Conservation (phyloP, 2,113 vertebrate genomes). For the Nibea albiflora region DNA sequence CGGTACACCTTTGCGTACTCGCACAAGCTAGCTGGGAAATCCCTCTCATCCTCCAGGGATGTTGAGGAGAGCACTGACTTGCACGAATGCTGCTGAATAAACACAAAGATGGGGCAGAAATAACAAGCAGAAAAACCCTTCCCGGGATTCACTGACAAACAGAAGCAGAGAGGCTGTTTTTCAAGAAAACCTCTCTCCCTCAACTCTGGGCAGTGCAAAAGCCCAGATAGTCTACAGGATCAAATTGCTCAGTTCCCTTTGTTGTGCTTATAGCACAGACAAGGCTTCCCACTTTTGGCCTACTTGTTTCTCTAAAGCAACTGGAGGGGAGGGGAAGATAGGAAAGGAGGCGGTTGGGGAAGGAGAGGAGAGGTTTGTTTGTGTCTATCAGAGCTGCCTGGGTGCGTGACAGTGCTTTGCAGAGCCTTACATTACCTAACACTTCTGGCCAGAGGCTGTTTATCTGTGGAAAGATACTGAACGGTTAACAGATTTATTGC, state of each 20-base stretch:
- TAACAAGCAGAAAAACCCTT: slow-evolving; percentile 49
- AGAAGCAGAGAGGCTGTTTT: slow-evolving; percentile 51
- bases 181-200: slow-evolving; percentile 27
- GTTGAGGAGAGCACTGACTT: slow-evolving; percentile 35
- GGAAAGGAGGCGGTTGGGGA: slow-evolving; percentile 27
- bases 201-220: not conserved
- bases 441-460: slow-evolving; percentile 21
- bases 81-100: slow-evolving; percentile 56
- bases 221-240: slow-evolving; percentile 62
- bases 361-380: slow-evolving; percentile 54
- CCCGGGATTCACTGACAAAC: slow-evolving; percentile 60
- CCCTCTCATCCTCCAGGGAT: slow-evolving; percentile 59
- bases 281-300: slow-evolving; percentile 71
- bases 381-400: slow-evolving; percentile 49
- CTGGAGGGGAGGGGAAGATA: slow-evolving; percentile 44
- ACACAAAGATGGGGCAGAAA: slow-evolving; percentile 48
- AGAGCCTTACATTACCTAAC: slow-evolving; percentile 57
- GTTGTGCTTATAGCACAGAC: slow-evolving; percentile 70
- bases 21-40: slow-evolving; percentile 38
- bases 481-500: slow-evolving; percentile 18
- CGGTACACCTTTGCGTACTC: not conserved
- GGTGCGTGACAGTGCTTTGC: slow-evolving; percentile 29
- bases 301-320: slow-evolving; percentile 69
- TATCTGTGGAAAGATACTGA: slow-evolving; percentile 17
- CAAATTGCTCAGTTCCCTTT: slow-evolving; percentile 75